Evolutionary conservation across 2,113 vertebrate species (phyloP).

Genomic region (Gallinago paraguaiae): DNA sequence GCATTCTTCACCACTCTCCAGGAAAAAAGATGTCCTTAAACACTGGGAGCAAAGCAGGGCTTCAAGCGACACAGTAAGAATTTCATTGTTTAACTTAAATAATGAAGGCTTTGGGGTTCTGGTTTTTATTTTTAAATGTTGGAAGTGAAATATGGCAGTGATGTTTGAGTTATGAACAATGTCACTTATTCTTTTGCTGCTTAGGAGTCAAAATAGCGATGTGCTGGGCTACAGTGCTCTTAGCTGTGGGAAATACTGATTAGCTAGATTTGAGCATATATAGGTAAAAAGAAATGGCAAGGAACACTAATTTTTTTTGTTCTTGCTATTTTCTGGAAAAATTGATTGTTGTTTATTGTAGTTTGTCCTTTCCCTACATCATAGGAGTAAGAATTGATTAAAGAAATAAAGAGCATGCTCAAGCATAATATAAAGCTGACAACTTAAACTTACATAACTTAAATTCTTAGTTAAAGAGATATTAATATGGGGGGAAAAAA

Average conservation of each 20-base stretch:
- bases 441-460: constrained; percentile 1
- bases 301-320: neutral
- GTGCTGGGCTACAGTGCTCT: neutral
- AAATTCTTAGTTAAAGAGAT: neutral
- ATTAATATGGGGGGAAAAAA: neutral
- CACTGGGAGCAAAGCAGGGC: constrained; percentile 25
- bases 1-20: constrained; percentile 27
- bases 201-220: constrained; percentile 53
- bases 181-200: constrained; percentile 35
- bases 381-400: neutral
- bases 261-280: neutral
- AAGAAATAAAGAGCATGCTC: neutral
- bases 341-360: neutral
- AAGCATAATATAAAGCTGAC: neutral
- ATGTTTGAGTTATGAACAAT: constrained; percentile 40
- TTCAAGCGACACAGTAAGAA: constrained; percentile 46
- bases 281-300: neutral
- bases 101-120: constrained; percentile 64
- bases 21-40: constrained; percentile 55
- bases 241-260: neutral
- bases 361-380: neutral
- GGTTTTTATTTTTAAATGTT: constrained; percentile 60
- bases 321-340: neutral
- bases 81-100: constrained; percentile 76
- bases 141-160: constrained; percentile 45